Evolutionary conservation across 2,113 vertebrate genomes (phyloP).

Genomic region (Mystacornis crossleyi): DNA sequence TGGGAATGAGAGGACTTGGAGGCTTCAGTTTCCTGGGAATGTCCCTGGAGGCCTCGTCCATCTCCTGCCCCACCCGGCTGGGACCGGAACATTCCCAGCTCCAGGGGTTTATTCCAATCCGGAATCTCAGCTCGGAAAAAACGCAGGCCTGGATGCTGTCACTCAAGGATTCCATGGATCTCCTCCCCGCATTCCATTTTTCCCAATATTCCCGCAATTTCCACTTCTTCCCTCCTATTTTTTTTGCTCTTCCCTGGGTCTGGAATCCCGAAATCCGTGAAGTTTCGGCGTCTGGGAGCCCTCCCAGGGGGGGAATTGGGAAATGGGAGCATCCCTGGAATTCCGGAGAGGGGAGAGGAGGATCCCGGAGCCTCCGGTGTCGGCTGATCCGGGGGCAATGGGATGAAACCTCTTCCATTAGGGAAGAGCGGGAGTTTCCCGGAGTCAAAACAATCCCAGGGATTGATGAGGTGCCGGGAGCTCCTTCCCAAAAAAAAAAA

Average conservation of each 20-base stretch:
- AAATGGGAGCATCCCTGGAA: background rate
- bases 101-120: constrained; percentile 65
- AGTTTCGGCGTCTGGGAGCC: background rate
- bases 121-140: background rate
- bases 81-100: constrained; percentile 56
- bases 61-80: constrained; percentile 67
- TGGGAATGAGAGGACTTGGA: background rate
- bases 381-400: constrained; percentile 45
- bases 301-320: background rate
- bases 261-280: background rate
- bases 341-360: constrained; percentile 26
- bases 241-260: background rate
- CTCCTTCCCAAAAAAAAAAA: background rate
- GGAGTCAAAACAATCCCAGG: constrained; percentile 67
- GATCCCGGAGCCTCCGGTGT: constrained; percentile 33
- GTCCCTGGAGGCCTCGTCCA: constrained; percentile 49
- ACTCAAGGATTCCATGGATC: background rate
- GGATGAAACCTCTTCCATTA: constrained; percentile 67
- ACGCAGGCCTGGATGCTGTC: background rate
- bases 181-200: background rate
- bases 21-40: too few relatives aligned
- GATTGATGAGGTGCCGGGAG: constrained; percentile 70
- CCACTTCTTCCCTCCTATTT: background rate
- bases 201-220: background rate
- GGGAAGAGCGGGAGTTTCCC: constrained; percentile 63